Evolutionary conservation across 2,888 invertebrate genomes (phyloP).

Genomic region (Drosophila trichaetosa): DNA sequence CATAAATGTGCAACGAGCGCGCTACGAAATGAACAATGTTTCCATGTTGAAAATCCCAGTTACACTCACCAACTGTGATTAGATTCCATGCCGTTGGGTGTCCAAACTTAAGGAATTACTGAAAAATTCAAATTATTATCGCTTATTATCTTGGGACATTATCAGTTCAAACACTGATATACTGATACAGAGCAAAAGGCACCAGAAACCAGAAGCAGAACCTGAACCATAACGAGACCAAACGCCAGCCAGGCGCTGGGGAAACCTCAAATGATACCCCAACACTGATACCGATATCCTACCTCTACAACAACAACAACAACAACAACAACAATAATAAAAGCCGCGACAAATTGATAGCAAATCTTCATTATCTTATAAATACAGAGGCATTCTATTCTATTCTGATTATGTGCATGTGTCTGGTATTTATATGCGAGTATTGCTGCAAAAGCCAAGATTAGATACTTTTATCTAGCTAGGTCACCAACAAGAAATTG

Average conservation of each 20-base stretch:
- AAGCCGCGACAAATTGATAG: slow-evolving; percentile 77
- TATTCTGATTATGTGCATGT: slow-evolving; percentile 52
- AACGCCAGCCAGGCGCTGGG: slow-evolving; percentile 38
- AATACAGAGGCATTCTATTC: slow-evolving; percentile 50
- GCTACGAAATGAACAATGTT: slow-evolving; percentile 59
- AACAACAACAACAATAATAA: slow-evolving; percentile 26
- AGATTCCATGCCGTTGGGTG: slow-evolving; percentile 78
- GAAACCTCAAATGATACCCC: slow-evolving; percentile 65
- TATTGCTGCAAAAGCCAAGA: slow-evolving; percentile 81
- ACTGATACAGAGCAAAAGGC: slow-evolving; percentile 78
- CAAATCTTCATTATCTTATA: slow-evolving; percentile 84
- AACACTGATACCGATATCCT: slow-evolving; percentile 80
- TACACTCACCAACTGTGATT: slow-evolving; percentile 84
- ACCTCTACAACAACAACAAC: slow-evolving; percentile 42
- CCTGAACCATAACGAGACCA: slow-evolving; percentile 38
- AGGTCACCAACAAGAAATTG: slow-evolving; percentile 76
- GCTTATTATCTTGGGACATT: slow-evolving; percentile 84
- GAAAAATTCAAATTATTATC: slow-evolving; percentile 85
- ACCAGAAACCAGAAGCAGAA: slow-evolving; percentile 26
- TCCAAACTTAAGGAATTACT: slow-evolving; percentile 83
- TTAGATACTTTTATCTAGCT: slow-evolving; percentile 84
- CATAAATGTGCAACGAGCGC: slow-evolving; percentile 32
- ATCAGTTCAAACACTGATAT: slow-evolving; percentile 84
- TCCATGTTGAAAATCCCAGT: slow-evolving; percentile 83
- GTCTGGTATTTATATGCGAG: slow-evolving; percentile 25